phyloP scores from a whole-genome alignment of 2,888 invertebrate genomes.

The Salticus scenicus region DNA sequence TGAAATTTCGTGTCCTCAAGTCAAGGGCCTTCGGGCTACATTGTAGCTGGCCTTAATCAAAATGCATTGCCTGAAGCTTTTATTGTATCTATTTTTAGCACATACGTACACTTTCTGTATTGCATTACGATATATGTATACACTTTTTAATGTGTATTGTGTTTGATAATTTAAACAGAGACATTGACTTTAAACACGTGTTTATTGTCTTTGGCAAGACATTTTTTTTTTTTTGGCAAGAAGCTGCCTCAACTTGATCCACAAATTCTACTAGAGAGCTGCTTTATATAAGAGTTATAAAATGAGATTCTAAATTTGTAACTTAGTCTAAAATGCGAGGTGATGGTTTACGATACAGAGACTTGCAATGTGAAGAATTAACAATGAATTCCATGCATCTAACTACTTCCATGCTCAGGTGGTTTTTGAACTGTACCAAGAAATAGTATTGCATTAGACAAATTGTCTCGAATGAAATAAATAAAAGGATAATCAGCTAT shows the following conservation, averaged over 20 bases:
- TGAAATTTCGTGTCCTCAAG: too few species aligned
- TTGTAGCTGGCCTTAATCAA: too few species aligned
- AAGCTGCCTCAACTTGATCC: not conserved
- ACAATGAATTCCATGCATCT: too few species aligned
- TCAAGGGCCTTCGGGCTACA: too few species aligned
- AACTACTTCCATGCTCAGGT: constrained; percentile 12
- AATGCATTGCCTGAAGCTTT: too few species aligned
- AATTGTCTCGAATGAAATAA: constrained; percentile 68
- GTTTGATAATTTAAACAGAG: too few species aligned
- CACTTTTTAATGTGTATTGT: too few species aligned
- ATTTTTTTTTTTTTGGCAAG: not conserved
- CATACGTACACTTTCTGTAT: too few species aligned
- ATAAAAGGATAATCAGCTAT: constrained; percentile 70
- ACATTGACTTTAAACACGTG: too few species aligned
- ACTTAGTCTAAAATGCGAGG: not conserved
- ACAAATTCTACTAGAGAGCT: not conserved
- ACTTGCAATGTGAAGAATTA: not conserved
- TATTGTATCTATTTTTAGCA: too few species aligned
- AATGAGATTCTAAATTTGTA: not conserved
- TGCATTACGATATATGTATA: too few species aligned
- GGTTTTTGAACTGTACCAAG: constrained; percentile 70
- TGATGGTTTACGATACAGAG: not conserved
- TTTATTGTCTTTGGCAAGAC: constrained; percentile 1
- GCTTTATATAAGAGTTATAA: not conserved
- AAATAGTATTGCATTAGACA: constrained; percentile 70